Base-by-base conservation (phyloP, 2,888 invertebrate species). In the Serripes groenlandicus region DNA sequence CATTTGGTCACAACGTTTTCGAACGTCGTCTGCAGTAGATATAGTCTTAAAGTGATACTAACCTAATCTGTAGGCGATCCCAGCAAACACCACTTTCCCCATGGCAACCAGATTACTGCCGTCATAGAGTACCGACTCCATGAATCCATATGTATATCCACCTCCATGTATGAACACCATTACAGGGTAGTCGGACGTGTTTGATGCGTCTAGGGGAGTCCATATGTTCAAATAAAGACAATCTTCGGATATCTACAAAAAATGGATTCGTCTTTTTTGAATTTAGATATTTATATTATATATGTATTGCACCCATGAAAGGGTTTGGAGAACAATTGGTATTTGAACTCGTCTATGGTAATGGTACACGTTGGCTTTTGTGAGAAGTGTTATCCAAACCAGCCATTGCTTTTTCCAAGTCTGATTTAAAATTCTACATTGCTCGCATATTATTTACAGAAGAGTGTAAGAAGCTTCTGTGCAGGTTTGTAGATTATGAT, bases 221-320 rank as follows among this genome's bases (percentile, higher is more conserved):
- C 96, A 96, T 0, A 96, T 95, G 91, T 97, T 97, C 0, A 98
- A 94, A 87, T 97, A 97, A 3, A 98, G 95, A 91, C 98, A 98
- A 94, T 97, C 97, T 94, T 98, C 98, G 0, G 92, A 90, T 15
- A 85, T 89, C 92, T 92, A 66, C 42, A 80, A 68, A 49, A 49
- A 49, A n/a, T n/a, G n/a, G n/a, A n/a, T n/a, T n/a, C n/a, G n/a
- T n/a, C n/a, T n/a, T n/a, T n/a, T n/a, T n/a, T n/a, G n/a, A n/a
- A n/a, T n/a, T n/a, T n/a, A n/a, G n/a, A n/a, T n/a, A n/a, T n/a
- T n/a, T n/a, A n/a, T n/a, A n/a, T n/a, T n/a, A n/a, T n/a, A n/a
- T n/a, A n/a, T n/a, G n/a, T n/a, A n/a, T n/a, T n/a, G n/a, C n/a
- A n/a, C n/a, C n/a, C n/a, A n/a, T n/a, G n/a, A n/a, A n/a, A n/a